A percentile compares a stretch with the other conserved stretches of the same genome.
Conservation (phyloP, 2,113 vertebrate genomes). For the Erythrolamprus reginae region DNA sequence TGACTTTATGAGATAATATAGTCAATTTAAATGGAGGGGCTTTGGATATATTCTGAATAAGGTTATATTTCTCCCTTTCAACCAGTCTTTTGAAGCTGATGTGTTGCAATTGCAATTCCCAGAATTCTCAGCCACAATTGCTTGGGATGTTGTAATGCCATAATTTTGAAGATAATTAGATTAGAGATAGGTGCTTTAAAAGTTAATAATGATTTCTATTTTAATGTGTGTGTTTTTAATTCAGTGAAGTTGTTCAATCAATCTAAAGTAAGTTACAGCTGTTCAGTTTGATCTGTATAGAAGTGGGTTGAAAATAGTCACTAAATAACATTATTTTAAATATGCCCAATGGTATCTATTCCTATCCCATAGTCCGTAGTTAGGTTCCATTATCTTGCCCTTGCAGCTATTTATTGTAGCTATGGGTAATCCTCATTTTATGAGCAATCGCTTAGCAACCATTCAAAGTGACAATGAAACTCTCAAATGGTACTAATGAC, state of each 20-base stretch:
- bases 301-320: background rate
- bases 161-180: background rate
- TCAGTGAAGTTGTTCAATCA: background rate
- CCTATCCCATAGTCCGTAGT: background rate
- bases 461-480: no score
- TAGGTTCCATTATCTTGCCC: background rate
- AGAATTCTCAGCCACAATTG: background rate
- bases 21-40: background rate
- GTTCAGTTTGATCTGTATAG: background rate
- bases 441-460: no score
- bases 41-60: background rate
- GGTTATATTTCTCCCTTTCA: background rate
- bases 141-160: background rate
- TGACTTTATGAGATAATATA: background rate
- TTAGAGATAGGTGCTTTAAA: background rate
- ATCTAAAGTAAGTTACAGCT: background rate
- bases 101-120: background rate
- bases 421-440: no score
- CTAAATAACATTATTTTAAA: background rate
- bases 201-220: background rate
- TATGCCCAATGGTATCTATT: background rate
- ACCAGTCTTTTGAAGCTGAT: background rate
- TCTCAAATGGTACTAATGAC: no score
- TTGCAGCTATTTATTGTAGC: background rate
- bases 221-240: background rate